phyloP scores from a whole-genome alignment of 2,113 vertebrate species.

The Anolis carolinensis region DNA sequence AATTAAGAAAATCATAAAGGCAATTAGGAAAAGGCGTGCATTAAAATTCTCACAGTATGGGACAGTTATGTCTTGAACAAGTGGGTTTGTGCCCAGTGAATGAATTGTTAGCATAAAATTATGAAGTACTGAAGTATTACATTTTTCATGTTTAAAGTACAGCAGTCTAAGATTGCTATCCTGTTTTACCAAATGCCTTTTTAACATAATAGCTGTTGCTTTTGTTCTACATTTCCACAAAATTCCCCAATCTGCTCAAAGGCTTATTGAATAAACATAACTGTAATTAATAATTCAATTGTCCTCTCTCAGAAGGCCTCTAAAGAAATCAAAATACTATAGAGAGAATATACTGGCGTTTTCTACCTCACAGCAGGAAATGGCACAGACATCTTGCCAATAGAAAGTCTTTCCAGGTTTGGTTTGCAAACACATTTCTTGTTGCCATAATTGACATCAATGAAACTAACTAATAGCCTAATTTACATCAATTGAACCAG shows the following conservation, averaged over 20 bases:
- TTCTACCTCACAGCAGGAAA: constrained; percentile 51
- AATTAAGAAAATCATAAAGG: constrained; percentile 40
- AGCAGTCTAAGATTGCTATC: constrained; percentile 53
- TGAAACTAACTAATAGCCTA: constrained; percentile 57
- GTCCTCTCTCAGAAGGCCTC: constrained; percentile 40
- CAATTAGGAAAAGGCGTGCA: constrained; percentile 40
- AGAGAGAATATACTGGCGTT: constrained; percentile 45
- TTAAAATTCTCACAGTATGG: constrained; percentile 36
- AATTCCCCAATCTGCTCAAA: constrained; percentile 59
- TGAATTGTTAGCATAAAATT: constrained; percentile 57
- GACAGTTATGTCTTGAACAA: constrained; percentile 53
- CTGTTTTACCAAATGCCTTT: constrained; percentile 38
- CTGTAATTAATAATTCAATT: constrained; percentile 63
- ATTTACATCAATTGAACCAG: constrained; percentile 58
- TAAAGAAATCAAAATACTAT: constrained; percentile 62
- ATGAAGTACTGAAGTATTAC: constrained; percentile 55
- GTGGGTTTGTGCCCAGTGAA: constrained; percentile 50
- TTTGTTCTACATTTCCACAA: constrained; percentile 28
- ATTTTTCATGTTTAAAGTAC: constrained; percentile 54
- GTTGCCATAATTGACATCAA: constrained; percentile 54
- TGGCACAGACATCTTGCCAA: constrained; percentile 55
- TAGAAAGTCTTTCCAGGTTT: constrained; percentile 51
- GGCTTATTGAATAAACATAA: constrained; percentile 48
- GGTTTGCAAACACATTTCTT: constrained; percentile 64
- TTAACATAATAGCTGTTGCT: constrained; percentile 47